Conservation (phyloP, 2,113 vertebrate species). For the Callaeas wilsoni region DNA sequence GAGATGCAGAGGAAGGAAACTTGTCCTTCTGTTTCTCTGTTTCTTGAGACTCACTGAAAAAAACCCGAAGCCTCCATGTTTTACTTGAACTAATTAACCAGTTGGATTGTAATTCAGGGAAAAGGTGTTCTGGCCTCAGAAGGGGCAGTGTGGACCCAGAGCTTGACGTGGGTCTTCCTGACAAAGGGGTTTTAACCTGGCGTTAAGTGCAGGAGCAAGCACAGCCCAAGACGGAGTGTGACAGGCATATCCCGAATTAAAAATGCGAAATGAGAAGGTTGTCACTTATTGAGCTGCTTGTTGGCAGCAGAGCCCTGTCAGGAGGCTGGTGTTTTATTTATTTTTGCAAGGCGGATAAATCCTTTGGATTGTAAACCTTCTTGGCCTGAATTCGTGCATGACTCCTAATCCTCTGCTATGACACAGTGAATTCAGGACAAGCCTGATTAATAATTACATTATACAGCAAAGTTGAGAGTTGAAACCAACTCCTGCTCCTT, state of each 20-base stretch:
- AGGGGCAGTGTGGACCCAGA: background rate
- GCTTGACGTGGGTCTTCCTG: background rate
- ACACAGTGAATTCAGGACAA: constrained; percentile 48
- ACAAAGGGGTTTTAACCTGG: background rate
- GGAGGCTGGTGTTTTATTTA: constrained; percentile 35
- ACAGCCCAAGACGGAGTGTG: background rate
- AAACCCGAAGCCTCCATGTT: background rate
- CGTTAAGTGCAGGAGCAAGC: background rate
- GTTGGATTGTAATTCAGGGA: background rate
- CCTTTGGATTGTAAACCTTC: constrained; percentile 54
- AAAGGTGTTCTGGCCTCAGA: background rate
- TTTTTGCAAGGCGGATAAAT: constrained; percentile 48
- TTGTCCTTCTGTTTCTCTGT: background rate
- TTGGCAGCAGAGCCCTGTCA: background rate
- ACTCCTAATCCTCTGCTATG: constrained; percentile 52
- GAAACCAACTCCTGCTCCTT: background rate
- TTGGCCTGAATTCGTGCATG: constrained; percentile 54
- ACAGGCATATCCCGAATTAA: constrained; percentile 14
- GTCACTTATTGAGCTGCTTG: constrained; percentile 28
- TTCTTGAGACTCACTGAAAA: background rate
- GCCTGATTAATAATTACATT: constrained; percentile 44
- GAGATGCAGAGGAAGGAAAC: background rate
- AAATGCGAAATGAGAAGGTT: constrained; percentile 38
- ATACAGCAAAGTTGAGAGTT: constrained; percentile 14
- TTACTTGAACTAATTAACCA: background rate